Conservation (phyloP, 2,888 invertebrate genomes). For the Xanthia icteritia region DNA sequence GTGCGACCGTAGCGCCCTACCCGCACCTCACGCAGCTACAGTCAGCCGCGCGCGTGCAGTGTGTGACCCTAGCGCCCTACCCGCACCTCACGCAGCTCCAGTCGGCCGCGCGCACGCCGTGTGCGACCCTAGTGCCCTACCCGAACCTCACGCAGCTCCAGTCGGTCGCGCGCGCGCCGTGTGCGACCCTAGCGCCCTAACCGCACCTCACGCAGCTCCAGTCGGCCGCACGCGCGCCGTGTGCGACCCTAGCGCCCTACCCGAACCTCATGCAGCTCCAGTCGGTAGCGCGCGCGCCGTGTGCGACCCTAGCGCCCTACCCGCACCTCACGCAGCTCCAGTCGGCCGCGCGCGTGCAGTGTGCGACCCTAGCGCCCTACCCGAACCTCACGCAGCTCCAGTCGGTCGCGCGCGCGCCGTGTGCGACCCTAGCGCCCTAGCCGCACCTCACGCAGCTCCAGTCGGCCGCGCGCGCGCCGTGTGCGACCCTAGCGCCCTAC, state of each 20-base stretch:
- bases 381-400: background rate
- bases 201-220: background rate
- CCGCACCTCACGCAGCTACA: too few species aligned
- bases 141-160: too few species aligned
- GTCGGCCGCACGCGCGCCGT: background rate
- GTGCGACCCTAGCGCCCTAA: background rate
- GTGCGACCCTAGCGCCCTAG: too few species aligned
- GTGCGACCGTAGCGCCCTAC: background rate
- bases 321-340: background rate
- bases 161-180: background rate
- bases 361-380: slow-evolving; percentile 4
- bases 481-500: too few species aligned
- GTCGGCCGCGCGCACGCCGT: too few species aligned
- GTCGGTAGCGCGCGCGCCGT: background rate
- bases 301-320: slow-evolving; percentile 9
- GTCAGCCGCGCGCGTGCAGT: too few species aligned
- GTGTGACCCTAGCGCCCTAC: too few species aligned
- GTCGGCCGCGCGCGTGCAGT: background rate
- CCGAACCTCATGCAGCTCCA: background rate
- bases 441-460: too few species aligned
- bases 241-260: slow-evolving; percentile 1
- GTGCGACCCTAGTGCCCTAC: too few species aligned
- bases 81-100: too few species aligned
- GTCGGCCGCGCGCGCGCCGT: too few species aligned
- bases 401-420: too few species aligned